Evolutionary conservation across 1,140 invertebrate species (phyloP).

Genomic region (Tetragnatha versicolor): DNA sequence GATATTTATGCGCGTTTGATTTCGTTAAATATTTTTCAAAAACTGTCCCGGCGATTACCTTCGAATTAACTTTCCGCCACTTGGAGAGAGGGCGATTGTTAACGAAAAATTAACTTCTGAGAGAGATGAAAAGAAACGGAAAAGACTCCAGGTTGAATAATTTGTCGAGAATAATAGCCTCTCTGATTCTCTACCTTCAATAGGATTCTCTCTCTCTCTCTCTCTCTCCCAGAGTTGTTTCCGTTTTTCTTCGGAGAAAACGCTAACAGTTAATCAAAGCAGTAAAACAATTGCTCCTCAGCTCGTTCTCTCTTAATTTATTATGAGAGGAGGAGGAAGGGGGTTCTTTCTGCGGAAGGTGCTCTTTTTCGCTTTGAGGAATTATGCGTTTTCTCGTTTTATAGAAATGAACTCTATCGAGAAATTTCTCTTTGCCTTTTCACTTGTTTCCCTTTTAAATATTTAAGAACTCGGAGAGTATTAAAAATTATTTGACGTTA

Average conservation of each 20-base stretch:
- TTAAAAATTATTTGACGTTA: too few species aligned
- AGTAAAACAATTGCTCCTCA: conserved; percentile 2
- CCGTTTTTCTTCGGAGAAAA: background rate
- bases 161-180: conserved; percentile 8
- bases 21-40: conserved; percentile 50
- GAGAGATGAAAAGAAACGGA: background rate
- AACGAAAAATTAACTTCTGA: conserved; percentile 26
- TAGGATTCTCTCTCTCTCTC: too few species aligned
- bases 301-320: conserved; percentile 7
- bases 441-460: too few species aligned
- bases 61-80: conserved; percentile 14
- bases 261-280: background rate
- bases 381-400: background rate
- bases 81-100: conserved; percentile 22
- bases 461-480: too few species aligned
- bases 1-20: conserved; percentile 51
- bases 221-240: conserved; percentile 9
- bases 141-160: background rate
- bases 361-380: background rate
- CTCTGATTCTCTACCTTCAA: conserved; percentile 2
- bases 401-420: background rate
- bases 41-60: background rate
- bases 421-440: too few species aligned
- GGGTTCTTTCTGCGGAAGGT: background rate
- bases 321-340: conserved; percentile 5